A percentile compares a stretch with the other conserved stretches of the same genome.
Evolutionary conservation across 2,888 invertebrate genomes (phyloP).

Genomic region (Phortica magna): DNA sequence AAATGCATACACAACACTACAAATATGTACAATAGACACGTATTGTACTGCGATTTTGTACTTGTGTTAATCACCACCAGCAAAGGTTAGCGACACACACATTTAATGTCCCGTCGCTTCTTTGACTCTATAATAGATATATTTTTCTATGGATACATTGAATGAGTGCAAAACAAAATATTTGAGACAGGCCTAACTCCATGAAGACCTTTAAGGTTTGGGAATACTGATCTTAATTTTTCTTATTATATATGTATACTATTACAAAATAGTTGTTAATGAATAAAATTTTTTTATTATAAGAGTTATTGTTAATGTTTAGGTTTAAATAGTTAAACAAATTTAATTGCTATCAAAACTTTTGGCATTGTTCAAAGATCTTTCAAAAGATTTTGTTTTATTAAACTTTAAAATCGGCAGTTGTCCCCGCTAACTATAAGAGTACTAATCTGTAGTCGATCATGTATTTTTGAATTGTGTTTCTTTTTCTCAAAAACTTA

Average conservation of each 20-base stretch:
- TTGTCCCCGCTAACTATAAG: neutral
- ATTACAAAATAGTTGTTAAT: neutral
- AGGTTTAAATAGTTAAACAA: conserved; percentile 26
- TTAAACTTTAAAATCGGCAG: neutral
- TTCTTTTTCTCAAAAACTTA: neutral
- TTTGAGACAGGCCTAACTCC: neutral
- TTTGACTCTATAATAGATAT: neutral
- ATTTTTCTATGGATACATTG: conserved; percentile 16
- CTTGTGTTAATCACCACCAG: too few relatives aligned
- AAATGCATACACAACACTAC: neutral
- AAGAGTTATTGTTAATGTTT: conserved; percentile 19
- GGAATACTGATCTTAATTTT: conserved; percentile 14
- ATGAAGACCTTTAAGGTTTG: conserved; percentile 14
- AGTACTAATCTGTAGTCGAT: too few relatives aligned
- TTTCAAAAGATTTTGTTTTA: neutral
- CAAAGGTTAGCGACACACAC: neutral
- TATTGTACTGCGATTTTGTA: neutral
- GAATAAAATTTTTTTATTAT: conserved; percentile 7
- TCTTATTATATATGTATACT: neutral
- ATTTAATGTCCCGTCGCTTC: conserved; percentile 20
- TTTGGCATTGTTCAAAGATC: conserved; percentile 21
- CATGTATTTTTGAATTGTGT: too few relatives aligned
- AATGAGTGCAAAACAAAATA: conserved; percentile 25
- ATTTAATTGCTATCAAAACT: conserved; percentile 6
- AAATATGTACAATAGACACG: neutral